Base-by-base conservation (phyloP, 2,113 vertebrate genomes). In the Bujurquina vittata region DNA sequence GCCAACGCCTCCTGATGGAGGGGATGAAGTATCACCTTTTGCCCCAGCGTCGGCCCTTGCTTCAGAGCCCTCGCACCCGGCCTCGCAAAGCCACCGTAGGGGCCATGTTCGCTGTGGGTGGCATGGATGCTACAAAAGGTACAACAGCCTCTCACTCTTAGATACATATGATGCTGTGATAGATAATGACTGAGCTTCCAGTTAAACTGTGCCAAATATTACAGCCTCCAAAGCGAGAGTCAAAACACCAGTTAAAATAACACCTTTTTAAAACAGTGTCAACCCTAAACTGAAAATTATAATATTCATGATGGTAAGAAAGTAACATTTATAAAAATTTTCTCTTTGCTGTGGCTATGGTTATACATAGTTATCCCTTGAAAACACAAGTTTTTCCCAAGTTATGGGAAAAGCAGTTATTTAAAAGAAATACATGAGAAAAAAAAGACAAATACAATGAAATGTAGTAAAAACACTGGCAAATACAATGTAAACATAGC, bases 1-100 rank as follows among this genome's bases (percentile, higher is more conserved):
- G 98, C 95, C 98, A 99, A 90, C 97, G 97, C 79, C 96, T 99
- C 77, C 96, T 99, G 84, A 98, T 99, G 97, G 98, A 99, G 94
- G 98, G 97, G 75, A 99, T 99, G 98, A 99, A 99, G 93, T 99
- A 99, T 95, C 98, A 99, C 91, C 95, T 99, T 88, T 91, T 99
- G 91, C 98, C 98, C 54, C 97, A 99, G 90, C 96, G 97, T 74
- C 95, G 97, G 59, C 97, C 98, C 37, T 96, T 98, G 94, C 95
- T 99, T 85, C 98, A 99, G 92, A 99, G 97, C 89, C 97, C 97
- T 43, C 97, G 98, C 76, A 99, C 98, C 3, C 97, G 98, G 59
- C 98, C 98, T 58, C 96, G 98, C 80, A 99, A 99, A 93, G 98
- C 98, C 74, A 99, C 98, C 1, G 98, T 99, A 9, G 98, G 98